A percentile compares a stretch with the other conserved stretches of the same genome.
phyloP scores from a whole-genome alignment of 2,888 invertebrate species.

The Branchipolynoe longqiensis region DNA sequence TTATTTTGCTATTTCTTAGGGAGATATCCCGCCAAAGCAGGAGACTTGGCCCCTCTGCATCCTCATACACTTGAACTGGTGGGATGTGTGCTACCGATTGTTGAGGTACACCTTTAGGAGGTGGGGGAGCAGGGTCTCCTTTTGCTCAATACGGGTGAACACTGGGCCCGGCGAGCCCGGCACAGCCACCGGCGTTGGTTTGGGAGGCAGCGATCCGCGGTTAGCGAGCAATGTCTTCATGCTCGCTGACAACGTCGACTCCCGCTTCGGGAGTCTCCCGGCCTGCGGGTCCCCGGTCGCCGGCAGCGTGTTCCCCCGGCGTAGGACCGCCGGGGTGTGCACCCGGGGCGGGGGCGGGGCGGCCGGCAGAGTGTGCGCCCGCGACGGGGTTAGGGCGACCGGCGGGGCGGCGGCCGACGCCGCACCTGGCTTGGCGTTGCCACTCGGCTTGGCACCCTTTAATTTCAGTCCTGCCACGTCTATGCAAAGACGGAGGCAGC shows the following conservation, averaged over 20 bases:
- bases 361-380: constrained; percentile 24
- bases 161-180: constrained; percentile 10
- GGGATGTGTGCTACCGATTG: background rate
- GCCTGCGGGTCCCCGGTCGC: background rate
- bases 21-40: too few relatives aligned
- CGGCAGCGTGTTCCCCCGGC: background rate
- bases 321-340: background rate
- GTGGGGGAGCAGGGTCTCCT: constrained; percentile 31
- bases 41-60: too few relatives aligned
- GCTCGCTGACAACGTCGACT: constrained; percentile 11
- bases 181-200: background rate
- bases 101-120: constrained; percentile 43
- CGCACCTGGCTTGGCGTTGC: background rate
- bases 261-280: background rate
- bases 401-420: background rate
- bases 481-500: constrained; percentile 21
- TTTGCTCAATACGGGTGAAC: background rate
- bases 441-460: background rate
- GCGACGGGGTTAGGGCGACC: background rate
- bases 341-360: background rate
- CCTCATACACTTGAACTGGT: background rate
- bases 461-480: background rate
- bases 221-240: background rate
- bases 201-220: background rate
- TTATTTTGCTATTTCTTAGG: too few relatives aligned